phyloP scores from a whole-genome alignment of 2,888 invertebrate genomes.

The Allolobophora icterica region DNA sequence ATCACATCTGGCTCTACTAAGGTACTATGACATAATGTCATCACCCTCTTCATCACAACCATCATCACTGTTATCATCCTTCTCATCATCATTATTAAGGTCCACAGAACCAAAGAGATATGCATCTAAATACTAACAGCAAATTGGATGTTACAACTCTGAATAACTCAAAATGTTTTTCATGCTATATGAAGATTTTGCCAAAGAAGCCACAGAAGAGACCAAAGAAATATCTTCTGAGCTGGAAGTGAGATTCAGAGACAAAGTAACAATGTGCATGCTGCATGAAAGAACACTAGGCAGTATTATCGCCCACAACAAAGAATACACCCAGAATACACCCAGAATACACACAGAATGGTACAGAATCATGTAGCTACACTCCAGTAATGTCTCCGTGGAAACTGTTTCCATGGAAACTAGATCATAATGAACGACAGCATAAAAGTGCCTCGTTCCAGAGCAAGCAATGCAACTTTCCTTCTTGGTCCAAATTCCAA shows the following conservation, averaged over 20 bases:
- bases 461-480: neutral
- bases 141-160: no score
- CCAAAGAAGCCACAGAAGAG: no score
- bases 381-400: neutral
- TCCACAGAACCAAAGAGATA: no score
- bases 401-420: conserved; percentile 17
- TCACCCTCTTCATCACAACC: no score
- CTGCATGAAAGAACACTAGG: neutral
- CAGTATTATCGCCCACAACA: neutral
- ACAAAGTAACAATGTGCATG: neutral
- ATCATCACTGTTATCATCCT: no score
- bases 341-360: neutral
- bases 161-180: no score
- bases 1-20: no score
- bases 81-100: no score
- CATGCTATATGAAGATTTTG: no score
- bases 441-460: neutral
- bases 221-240: no score
- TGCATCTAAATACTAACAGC: no score
- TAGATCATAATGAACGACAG: neutral
- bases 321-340: neutral
- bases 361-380: neutral
- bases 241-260: neutral
- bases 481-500: neutral
- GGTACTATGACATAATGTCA: no score